phyloP scores from a whole-genome alignment of 53 echinoderm and acorn worm genomes.

The Zoroaster sp. region DNA sequence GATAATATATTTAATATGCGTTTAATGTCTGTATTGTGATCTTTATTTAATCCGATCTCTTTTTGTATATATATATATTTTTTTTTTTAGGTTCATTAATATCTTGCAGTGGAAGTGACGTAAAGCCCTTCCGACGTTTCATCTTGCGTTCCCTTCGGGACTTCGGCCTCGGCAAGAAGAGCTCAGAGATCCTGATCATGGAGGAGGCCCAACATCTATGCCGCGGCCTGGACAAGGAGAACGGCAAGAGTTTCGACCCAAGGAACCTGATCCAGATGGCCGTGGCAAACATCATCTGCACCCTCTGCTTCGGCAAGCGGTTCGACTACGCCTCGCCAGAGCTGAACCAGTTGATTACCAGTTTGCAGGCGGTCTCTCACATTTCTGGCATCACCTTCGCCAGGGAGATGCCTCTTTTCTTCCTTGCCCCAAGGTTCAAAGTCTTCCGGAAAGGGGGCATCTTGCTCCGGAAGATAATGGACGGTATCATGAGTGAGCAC shows the following conservation, averaged over 20 bases:
- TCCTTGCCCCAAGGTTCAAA: constrained; percentile 29
- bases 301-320: constrained; percentile 38
- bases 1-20: too few species aligned
- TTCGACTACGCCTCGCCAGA: constrained; percentile 35
- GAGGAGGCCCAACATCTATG: not conserved
- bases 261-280: constrained; percentile 39
- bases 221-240: not conserved
- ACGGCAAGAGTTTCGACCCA: constrained; percentile 1
- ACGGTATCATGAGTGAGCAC: not conserved
- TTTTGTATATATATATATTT: too few species aligned
- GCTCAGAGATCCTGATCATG: not conserved
- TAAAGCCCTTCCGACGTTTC: constrained; percentile 24
- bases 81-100: not conserved
- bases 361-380: constrained; percentile 23
- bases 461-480: not conserved
- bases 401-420: constrained; percentile 23
- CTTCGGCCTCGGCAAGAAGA: constrained; percentile 8
- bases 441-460: not conserved
- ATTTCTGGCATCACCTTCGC: constrained; percentile 20
- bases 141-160: constrained; percentile 12
- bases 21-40: too few species aligned
- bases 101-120: constrained; percentile 15
- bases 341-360: not conserved
- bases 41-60: too few species aligned
- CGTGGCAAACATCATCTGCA: constrained; percentile 51